Base-by-base conservation (phyloP, 2,113 vertebrate species). In the Apodemus sylvaticus region DNA sequence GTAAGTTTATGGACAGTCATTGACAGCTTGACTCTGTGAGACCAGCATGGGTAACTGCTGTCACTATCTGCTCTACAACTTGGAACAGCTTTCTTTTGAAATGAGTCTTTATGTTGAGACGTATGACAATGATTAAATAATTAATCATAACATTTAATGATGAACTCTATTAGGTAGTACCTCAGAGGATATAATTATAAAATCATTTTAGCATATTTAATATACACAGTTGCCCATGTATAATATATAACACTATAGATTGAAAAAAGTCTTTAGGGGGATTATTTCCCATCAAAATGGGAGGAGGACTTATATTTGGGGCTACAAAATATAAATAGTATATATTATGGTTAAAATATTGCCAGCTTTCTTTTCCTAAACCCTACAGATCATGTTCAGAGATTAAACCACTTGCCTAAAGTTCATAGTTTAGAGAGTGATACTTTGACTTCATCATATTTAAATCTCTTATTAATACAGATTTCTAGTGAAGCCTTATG, bases 261-360 rank as follows among this genome's bases (percentile, higher is more conserved):
- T 93, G 86, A 89, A 3, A 76, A 89, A 3, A 76, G 70, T 34
- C 4, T 26, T 86, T 20, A 31, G 16, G 92, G 60, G 83, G 70
- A 79, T 68, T 78, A 93, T 85, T 93, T 86, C n/a, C 26, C 86
- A 42, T 36, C n/a, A 86, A 76, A 51, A 95, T 53, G 62, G 34
- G 16, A 89, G 70, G 3, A 13, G n/a, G 24, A 36, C 17, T 71
- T 82, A 24, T 6, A 53, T 71, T 60, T 87, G 76, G 39, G 60
- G n/a, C 20, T 82, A 71, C 31, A 64, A 73, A 74, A 68, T 85
- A 79, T 42, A 34, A 36, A 8, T 64, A 91, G 68, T 76, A 6
- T 53, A 20, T 26, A 12, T 16, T 83, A 62, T 42, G 58, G 81
- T 62, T 39, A 62, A 13, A 83, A 26, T 42, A 42, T 62, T 83